Evolutionary conservation across 2,888 invertebrate species (phyloP), one percentile per base, ranked within the genome.

Genomic region (Alloscopus bannaensis): DNA sequence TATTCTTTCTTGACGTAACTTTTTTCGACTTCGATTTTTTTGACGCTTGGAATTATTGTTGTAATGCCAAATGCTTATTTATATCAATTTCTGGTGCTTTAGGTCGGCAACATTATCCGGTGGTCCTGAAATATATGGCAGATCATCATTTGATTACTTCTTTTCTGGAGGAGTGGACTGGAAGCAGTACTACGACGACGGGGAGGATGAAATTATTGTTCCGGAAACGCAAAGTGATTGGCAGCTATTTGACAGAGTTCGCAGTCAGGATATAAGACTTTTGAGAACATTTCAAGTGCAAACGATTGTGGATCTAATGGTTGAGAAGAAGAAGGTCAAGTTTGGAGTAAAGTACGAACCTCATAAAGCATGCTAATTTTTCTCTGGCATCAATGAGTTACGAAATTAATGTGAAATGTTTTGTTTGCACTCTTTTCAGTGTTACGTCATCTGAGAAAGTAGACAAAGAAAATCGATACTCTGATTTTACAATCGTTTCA

Each of bases 381-480:
- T n/a, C n/a, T n/a, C n/a, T n/a, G n/a, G n/a, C n/a, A n/a, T n/a
- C n/a, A n/a, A n/a, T n/a, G n/a, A n/a, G n/a, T n/a, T n/a, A n/a
- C n/a, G n/a, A n/a, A n/a, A n/a, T n/a, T n/a, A n/a, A n/a, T n/a
- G n/a, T n/a, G n/a, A n/a, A n/a, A n/a, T n/a, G 20, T 80, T 79
- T 28, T 29, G 13, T 68, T 13, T 36, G 28, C 26, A 60, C 31
- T 20, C 20, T 60, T 29, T 22, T 24, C 87, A 94, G 94, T 87
- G 92, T 94, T 6, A 93, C 94, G 8, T 94, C 94, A 1, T 94
- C 94, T 22, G 95, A 95, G 88, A 95, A 94, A 88, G 93, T 94
- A 50, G 94, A 94, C 88, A 93, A 93, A 86, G 93, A 93, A 87
- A 92, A 92, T 86, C 90, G 93, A 84, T 95, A 94, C 88, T 90